phyloP scores from a whole-genome alignment of 2,113 vertebrate genomes.

The Mus spicilegus region DNA sequence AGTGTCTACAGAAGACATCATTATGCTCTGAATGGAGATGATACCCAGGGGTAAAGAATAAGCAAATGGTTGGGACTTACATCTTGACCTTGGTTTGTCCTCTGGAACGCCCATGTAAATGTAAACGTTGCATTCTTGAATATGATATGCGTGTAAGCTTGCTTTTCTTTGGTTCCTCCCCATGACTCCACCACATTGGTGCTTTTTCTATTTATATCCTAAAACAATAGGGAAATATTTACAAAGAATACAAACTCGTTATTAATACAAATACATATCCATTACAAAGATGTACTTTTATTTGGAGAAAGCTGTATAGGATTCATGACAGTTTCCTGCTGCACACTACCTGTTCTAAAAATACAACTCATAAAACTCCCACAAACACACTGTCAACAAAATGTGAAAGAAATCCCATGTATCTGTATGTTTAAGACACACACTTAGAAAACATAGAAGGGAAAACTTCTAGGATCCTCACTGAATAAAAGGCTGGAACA shows the following conservation, averaged over 20 bases:
- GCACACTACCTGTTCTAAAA: not conserved
- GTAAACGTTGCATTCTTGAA: slow-evolving; percentile 95
- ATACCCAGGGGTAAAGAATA: not conserved
- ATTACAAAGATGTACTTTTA: not conserved
- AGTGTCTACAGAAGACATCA: no score
- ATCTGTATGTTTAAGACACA: not conserved
- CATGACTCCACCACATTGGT: slow-evolving; percentile 97
- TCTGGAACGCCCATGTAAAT: slow-evolving; percentile 99
- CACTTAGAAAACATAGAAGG: not conserved
- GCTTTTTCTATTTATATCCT: slow-evolving; percentile 96
- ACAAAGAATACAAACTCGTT: slow-evolving; percentile 27
- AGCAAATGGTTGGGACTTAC: slow-evolving; percentile 87
- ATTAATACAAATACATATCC: not conserved
- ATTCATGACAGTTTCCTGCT: not conserved
- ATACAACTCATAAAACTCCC: not conserved
- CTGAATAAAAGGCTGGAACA: not conserved
- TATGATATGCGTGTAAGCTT: slow-evolving; percentile 94
- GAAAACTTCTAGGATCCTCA: not conserved
- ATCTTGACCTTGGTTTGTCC: slow-evolving; percentile 93
- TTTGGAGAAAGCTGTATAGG: not conserved
- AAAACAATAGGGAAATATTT: slow-evolving; percentile 49
- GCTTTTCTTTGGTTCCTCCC: slow-evolving; percentile 93
- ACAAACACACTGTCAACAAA: not conserved
- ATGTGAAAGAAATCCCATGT: not conserved
- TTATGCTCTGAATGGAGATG: not conserved